These are phyloP conservation scores for Neoascia interrupta DNA, from an alignment of 2,888 invertebrate species.

Conservation along the genomic window DNA sequence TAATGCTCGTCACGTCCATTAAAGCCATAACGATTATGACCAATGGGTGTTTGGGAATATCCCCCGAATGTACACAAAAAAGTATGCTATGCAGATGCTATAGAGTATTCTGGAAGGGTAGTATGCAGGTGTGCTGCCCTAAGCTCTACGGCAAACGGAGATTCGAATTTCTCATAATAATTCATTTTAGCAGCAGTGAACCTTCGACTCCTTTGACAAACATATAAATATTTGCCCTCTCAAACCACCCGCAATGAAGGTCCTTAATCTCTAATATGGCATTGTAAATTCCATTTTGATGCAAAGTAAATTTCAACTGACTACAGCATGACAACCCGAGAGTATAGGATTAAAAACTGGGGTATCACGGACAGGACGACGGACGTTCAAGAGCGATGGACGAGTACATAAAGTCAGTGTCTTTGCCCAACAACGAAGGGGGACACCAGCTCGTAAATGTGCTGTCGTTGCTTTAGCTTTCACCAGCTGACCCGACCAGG, in stretches of 20 bases:
- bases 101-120: neutral
- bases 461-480: no score
- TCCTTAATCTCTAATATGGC: constrained; percentile 20
- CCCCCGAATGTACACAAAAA: constrained; percentile 15
- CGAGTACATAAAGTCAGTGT: constrained; percentile 24
- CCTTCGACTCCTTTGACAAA: constrained; percentile 29
- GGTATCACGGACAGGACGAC: constrained; percentile 1
- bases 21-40: constrained; percentile 67
- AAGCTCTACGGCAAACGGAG: constrained; percentile 32
- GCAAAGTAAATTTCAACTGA: constrained; percentile 39
- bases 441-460: constrained; percentile 14
- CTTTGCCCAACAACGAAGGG: constrained; percentile 4
- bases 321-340: constrained; percentile 29
- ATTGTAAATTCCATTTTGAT: constrained; percentile 43
- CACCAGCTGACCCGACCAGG: constrained; percentile 6
- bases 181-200: constrained; percentile 39
- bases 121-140: constrained; percentile 21
- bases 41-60: constrained; percentile 57
- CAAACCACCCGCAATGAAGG: neutral
- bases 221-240: constrained; percentile 15
- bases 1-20: constrained; percentile 66
- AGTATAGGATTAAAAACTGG: constrained; percentile 10
- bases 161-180: constrained; percentile 36
- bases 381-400: neutral
- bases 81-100: constrained; percentile 28